Evolutionary conservation across 2,797 vertebrate genomes (phyloP).

Genomic region (Falco naumanni): DNA sequence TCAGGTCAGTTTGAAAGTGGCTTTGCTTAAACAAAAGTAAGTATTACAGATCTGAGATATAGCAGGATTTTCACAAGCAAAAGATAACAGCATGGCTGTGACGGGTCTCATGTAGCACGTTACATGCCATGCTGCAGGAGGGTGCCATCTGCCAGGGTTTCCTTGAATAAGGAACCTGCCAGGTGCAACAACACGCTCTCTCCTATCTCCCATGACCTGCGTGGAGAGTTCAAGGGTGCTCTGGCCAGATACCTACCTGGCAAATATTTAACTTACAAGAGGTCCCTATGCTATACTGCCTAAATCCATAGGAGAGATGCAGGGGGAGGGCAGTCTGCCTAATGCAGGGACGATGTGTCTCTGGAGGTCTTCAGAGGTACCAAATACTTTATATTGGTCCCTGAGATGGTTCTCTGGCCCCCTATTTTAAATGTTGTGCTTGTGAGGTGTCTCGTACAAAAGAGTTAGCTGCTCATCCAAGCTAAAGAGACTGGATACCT

Average conservation of each 20-base stretch:
- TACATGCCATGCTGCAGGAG: not conserved
- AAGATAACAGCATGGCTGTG: rapidly evolving
- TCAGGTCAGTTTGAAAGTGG: not conserved
- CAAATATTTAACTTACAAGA: not conserved
- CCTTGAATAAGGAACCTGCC: not conserved
- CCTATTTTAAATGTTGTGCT: not conserved
- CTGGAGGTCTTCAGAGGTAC: not conserved
- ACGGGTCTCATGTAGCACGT: not conserved
- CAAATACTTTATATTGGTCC: not conserved
- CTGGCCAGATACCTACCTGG: not conserved
- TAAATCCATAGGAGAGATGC: rapidly evolving
- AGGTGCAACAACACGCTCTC: not conserved
- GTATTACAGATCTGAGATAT: not conserved
- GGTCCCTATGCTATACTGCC: not conserved
- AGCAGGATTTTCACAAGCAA: not conserved
- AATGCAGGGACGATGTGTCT: not conserved
- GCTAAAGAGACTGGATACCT: not conserved
- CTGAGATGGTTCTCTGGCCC: not conserved
- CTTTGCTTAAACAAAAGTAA: not conserved
- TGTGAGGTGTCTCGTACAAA: not conserved
- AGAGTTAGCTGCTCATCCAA: not conserved
- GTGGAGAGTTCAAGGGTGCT: not conserved
- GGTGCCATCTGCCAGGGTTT: not conserved
- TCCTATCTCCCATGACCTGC: not conserved
- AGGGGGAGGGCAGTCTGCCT: not conserved